These are phyloP conservation scores for Mamestra brassicae DNA, from an alignment of 2,888 invertebrate genomes.

Conservation along the genomic window DNA sequence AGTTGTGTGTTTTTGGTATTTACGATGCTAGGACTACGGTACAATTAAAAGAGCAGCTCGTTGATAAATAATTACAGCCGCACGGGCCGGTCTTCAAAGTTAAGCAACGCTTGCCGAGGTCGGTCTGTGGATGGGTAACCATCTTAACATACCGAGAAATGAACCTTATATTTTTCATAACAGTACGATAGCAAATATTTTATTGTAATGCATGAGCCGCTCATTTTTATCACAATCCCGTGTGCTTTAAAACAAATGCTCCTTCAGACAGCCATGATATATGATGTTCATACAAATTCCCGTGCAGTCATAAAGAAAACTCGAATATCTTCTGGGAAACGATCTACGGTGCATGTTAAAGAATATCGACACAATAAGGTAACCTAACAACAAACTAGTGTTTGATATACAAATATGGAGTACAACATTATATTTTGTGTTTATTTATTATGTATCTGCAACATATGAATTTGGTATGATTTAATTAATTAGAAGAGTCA, in stretches of 20 bases:
- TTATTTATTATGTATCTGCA: neutral
- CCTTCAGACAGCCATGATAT: constrained; percentile 1
- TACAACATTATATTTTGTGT: neutral
- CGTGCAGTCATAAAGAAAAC: constrained; percentile 29
- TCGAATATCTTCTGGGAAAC: constrained; percentile 35
- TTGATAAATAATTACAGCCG: too few relatives aligned
- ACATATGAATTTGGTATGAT: too few relatives aligned
- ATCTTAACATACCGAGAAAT: too few relatives aligned
- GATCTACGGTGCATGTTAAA: constrained; percentile 1
- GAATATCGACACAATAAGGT: constrained; percentile 8
- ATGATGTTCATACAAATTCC: constrained; percentile 1
- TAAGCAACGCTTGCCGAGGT: too few relatives aligned
- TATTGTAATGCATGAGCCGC: neutral
- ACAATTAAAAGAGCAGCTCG: too few relatives aligned
- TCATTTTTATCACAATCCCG: neutral
- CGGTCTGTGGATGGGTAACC: too few relatives aligned
- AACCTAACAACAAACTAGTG: constrained; percentile 5
- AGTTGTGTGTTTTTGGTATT: neutral
- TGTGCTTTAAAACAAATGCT: neutral
- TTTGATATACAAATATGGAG: constrained; percentile 1
- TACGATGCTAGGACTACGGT: too few relatives aligned
- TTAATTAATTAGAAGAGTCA: too few relatives aligned
- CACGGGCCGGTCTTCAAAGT: too few relatives aligned
- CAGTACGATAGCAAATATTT: too few relatives aligned
- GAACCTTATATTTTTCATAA: neutral